phyloP scores from a whole-genome alignment of 2,888 invertebrate genomes.

The Dolichomitus sp. region DNA sequence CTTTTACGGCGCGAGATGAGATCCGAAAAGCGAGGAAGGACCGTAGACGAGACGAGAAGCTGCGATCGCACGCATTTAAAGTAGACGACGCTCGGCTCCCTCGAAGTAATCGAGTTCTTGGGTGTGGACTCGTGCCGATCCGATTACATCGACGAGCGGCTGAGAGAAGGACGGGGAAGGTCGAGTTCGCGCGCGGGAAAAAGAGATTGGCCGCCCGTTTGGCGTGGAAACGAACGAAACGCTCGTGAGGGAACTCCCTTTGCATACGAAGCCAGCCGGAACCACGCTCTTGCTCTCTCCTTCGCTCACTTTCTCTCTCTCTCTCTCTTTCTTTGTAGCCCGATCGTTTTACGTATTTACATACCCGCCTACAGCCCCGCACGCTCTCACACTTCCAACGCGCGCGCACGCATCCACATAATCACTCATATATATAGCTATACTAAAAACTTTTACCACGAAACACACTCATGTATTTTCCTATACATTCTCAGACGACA shows the following conservation, averaged over 20 bases:
- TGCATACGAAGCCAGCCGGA: slow-evolving; percentile 36
- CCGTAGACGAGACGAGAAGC: slow-evolving; percentile 36
- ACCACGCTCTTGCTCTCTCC: not conserved
- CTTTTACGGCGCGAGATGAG: not conserved
- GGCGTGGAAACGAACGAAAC: slow-evolving; percentile 73
- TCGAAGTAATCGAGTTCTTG: slow-evolving; percentile 48
- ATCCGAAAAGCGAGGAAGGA: not conserved
- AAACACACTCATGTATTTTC: not conserved
- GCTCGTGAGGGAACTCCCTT: slow-evolving; percentile 31
- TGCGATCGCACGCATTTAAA: slow-evolving; percentile 58
- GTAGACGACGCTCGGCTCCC: slow-evolving; percentile 1
- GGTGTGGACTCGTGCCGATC: slow-evolving; percentile 65
- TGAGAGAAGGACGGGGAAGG: slow-evolving; percentile 28
- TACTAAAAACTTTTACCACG: slow-evolving; percentile 1
- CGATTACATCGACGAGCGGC: slow-evolving; percentile 53
- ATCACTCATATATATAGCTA: slow-evolving; percentile 24
- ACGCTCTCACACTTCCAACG: slow-evolving; percentile 24
- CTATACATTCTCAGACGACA: slow-evolving; percentile 6
- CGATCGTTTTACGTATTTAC: slow-evolving; percentile 54
- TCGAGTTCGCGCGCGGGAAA: slow-evolving; percentile 16
- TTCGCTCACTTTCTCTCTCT: not conserved
- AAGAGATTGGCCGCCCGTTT: slow-evolving; percentile 75
- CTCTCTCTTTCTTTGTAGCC: not conserved
- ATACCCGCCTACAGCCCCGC: slow-evolving; percentile 44
- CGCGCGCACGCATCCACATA: slow-evolving; percentile 68